Evolutionary conservation across 1,140 invertebrate species (phyloP), one percentile per base, ranked within the genome.

Genomic region (Drosophila oshimai): DNA sequence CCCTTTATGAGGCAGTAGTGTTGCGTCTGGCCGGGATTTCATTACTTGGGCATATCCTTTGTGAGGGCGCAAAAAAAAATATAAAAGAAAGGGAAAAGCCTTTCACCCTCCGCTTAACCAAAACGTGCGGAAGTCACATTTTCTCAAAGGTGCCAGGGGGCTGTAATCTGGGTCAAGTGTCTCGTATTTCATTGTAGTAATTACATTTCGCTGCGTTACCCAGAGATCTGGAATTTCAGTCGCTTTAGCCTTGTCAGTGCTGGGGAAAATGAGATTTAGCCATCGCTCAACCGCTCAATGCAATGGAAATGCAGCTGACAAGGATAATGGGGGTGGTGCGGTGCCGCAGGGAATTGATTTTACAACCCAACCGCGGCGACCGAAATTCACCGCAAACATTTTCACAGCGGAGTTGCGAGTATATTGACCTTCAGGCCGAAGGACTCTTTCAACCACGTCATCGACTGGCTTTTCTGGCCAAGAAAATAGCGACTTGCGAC

Each of bases 111-210:
- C n/a, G 15, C 31, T 24, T 62, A 49, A 53, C 31, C 22, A 42
- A 31, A 83, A 69, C 79, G 74, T 79, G 60, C 79, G 71, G 77
- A 86, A 86, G 81, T 86, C 83, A 64, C 78, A 87, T 62, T 46
- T 71, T 20, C 54, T 31, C n/a, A 2, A 64, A 65, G 57, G 42
- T 64, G 26, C 47, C 45, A 64, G 22, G 6, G 13, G 24, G 55
- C 34, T 20, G 22, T 26, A 17, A 84, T 62, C 46, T 86, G 47
- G 79, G 79, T 87, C 80, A 87, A 86, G 81, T 75, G 61, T 39
- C 60, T 57, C 64, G 55, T 80, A 76, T 86, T 84, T 80, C 71
- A 69, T 86, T 54, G 60, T 46, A 46, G 81, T 75, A 87, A 84
- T 84, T 84, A 86, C 81, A 73, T 86, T 75, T 60, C 24, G 22